Evolutionary conservation across 2,888 invertebrate species (phyloP).

Genomic region (Tholera decimalis): DNA sequence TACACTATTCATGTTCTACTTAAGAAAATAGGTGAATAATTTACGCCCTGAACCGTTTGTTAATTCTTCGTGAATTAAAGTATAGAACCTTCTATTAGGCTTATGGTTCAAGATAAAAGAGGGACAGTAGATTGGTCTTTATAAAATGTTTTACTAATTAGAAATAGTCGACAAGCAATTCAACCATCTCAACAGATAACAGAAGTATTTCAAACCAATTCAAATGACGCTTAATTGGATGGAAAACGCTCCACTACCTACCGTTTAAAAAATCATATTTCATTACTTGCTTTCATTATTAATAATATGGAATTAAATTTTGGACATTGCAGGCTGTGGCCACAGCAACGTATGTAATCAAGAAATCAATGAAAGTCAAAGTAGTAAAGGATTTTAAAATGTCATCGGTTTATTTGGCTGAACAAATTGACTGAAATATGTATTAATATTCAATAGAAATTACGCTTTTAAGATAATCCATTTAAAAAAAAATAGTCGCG

Average conservation of each 20-base stretch:
- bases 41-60: too few relatives aligned
- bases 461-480: too few relatives aligned
- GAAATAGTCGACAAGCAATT: neutral
- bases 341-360: neutral
- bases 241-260: neutral
- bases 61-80: neutral
- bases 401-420: constrained; percentile 12
- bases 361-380: constrained; percentile 22
- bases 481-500: too few relatives aligned
- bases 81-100: neutral
- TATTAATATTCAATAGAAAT: too few relatives aligned
- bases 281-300: neutral
- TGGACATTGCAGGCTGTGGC: neutral
- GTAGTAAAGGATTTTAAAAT: constrained; percentile 13
- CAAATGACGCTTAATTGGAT: neutral
- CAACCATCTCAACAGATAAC: neutral
- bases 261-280: constrained; percentile 1
- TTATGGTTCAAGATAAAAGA: neutral
- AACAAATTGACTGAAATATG: neutral
- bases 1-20: too few relatives aligned
- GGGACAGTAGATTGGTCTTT: neutral
- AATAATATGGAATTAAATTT: constrained; percentile 19
- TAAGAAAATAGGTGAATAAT: too few relatives aligned
- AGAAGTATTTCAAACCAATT: neutral
- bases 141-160: too few relatives aligned